A percentile compares a stretch with the other conserved stretches of the same genome.
Conservation (phyloP, 64 coral and sea anemone species). For the Orbicella faveolata region DNA sequence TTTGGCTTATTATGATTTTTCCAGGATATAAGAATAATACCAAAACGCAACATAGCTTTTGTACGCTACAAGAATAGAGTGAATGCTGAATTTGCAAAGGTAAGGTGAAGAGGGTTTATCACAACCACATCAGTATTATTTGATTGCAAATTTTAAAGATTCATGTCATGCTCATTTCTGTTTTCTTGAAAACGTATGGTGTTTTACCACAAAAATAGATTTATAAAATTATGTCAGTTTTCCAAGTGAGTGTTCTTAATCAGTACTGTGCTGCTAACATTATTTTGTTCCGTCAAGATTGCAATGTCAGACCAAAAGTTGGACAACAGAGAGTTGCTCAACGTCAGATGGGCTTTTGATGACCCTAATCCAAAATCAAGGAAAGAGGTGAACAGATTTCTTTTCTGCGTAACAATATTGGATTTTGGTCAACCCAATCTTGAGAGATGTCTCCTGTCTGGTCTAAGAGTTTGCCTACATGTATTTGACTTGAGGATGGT, state of each 20-base stretch:
- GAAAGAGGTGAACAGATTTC: slow-evolving; percentile 52
- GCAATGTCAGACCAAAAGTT: slow-evolving; percentile 96
- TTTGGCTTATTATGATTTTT: not conserved
- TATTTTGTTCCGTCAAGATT: slow-evolving; percentile 45
- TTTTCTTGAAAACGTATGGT: too few relatives aligned
- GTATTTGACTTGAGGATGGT: too few relatives aligned
- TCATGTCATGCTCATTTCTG: too few relatives aligned
- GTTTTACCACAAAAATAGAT: too few relatives aligned
- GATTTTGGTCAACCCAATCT: too few relatives aligned
- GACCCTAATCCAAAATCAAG: slow-evolving; percentile 81
- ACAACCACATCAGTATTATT: not conserved
- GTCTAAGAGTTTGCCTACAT: too few relatives aligned
- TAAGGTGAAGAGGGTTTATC: slow-evolving; percentile 4
- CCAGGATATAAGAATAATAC: slow-evolving; percentile 87
- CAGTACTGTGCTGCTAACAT: not conserved
- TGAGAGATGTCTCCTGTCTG: too few relatives aligned
- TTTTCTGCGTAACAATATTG: too few relatives aligned
- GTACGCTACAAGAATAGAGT: slow-evolving; percentile 91
- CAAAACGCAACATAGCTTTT: slow-evolving; percentile 94
- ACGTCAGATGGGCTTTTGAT: slow-evolving; percentile 98
- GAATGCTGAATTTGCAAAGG: slow-evolving; percentile 98
- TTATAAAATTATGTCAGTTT: too few relatives aligned
- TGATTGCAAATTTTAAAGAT: too few relatives aligned
- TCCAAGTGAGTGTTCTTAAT: too few relatives aligned
- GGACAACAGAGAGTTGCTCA: slow-evolving; percentile 71